phyloP scores from a whole-genome alignment of 2,888 invertebrate genomes.

The Parnassius apollo region DNA sequence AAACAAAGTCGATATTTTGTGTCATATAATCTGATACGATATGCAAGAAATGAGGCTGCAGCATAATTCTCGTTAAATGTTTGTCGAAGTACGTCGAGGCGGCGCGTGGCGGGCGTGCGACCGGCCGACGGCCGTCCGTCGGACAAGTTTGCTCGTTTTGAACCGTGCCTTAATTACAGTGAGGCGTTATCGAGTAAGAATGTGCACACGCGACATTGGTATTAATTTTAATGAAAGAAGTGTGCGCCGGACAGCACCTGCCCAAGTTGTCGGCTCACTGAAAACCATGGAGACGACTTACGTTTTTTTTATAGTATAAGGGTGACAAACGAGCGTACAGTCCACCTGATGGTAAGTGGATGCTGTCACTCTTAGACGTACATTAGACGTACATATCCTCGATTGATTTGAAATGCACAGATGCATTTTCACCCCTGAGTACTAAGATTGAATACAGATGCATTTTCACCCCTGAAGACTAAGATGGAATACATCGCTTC shows the following conservation, averaged over 20 bases:
- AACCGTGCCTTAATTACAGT: constrained; percentile 76
- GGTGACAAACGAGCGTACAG: too few relatives aligned
- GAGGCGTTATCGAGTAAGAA: constrained; percentile 81
- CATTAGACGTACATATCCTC: too few relatives aligned
- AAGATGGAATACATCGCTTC: too few relatives aligned
- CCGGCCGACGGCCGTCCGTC: constrained; percentile 33
- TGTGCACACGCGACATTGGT: constrained; percentile 81
- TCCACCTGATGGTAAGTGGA: too few relatives aligned
- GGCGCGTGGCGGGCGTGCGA: constrained; percentile 67
- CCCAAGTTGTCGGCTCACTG: constrained; percentile 65
- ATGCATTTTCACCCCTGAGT: too few relatives aligned
- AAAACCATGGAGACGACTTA: constrained; percentile 51
- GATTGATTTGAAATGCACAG: too few relatives aligned
- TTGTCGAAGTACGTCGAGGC: constrained; percentile 51
- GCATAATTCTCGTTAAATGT: constrained; percentile 60
- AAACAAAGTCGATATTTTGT: constrained; percentile 65
- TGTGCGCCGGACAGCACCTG: constrained; percentile 75
- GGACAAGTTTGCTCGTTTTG: constrained; percentile 56
- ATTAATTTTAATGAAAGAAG: constrained; percentile 82
- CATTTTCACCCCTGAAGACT: too few relatives aligned
- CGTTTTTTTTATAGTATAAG: too few relatives aligned
- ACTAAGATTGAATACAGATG: too few relatives aligned
- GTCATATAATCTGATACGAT: constrained; percentile 66
- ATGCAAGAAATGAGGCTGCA: constrained; percentile 60
- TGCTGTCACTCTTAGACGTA: too few relatives aligned